Percentiles rank a stretch among this genome's conserved stretches.
Conservation (phyloP, 1,140 invertebrate genomes). For the Caenorhabditis remanei region DNA sequence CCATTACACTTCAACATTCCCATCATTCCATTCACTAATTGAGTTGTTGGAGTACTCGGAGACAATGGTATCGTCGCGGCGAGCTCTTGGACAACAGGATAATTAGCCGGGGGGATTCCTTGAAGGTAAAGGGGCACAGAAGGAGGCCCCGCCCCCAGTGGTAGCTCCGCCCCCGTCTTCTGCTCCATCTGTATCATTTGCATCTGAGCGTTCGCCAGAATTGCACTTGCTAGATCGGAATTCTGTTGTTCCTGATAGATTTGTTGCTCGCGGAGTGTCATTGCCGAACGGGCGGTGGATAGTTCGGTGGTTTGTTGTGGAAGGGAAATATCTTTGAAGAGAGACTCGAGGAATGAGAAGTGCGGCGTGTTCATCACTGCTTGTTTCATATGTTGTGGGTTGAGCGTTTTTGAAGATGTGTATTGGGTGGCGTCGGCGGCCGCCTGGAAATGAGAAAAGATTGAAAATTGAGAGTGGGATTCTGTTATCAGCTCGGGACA, state of each 20-base stretch:
- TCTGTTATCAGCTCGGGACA: too few species aligned
- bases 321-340: constrained; percentile 67
- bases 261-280: not conserved
- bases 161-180: not conserved
- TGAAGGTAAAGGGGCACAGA: constrained; percentile 19
- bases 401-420: constrained; percentile 69
- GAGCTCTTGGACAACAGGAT: constrained; percentile 32
- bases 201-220: constrained; percentile 28
- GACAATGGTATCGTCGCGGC: constrained; percentile 18
- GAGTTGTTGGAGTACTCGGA: constrained; percentile 26
- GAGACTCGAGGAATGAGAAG: constrained; percentile 70
- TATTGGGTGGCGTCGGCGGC: constrained; percentile 42
- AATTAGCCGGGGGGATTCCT: constrained; percentile 18
- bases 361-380: constrained; percentile 69
- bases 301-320: not conserved
- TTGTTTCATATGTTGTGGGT: constrained; percentile 73
- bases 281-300: not conserved
- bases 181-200: constrained; percentile 35
- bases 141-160: not conserved
- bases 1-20: constrained; percentile 22
- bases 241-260: constrained; percentile 20
- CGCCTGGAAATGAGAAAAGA: not conserved
- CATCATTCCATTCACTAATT: constrained; percentile 28
- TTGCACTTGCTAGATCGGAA: constrained; percentile 4
- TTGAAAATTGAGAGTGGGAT: too few species aligned